These are phyloP conservation scores for Vultur gryphus DNA, from an alignment of 2,797 vertebrate species.

Conservation along the genomic window DNA sequence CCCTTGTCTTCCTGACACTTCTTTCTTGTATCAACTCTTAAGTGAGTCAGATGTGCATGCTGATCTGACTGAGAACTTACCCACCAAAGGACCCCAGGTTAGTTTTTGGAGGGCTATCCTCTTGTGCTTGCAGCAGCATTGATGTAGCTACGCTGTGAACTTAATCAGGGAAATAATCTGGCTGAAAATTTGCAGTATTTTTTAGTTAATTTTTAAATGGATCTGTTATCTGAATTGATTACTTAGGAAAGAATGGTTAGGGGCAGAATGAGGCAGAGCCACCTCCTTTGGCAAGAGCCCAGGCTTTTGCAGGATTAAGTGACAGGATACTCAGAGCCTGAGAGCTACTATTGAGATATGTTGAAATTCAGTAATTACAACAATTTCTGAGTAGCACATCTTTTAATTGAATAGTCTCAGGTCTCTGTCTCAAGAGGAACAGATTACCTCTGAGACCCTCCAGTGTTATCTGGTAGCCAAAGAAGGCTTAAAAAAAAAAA, in stretches of 20 bases:
- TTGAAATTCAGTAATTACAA: background rate
- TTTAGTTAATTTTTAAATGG: background rate
- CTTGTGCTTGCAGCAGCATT: background rate
- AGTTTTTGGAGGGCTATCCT: background rate
- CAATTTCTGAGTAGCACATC: background rate
- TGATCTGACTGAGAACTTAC: background rate
- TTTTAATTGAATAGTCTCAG: background rate
- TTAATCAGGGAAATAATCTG: background rate
- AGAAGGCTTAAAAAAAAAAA: background rate
- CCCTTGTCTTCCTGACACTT: background rate
- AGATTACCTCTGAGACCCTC: background rate
- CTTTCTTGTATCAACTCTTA: background rate
- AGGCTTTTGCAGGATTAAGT: background rate
- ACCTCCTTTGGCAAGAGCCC: background rate
- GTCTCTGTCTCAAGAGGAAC: background rate
- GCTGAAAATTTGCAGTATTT: background rate
- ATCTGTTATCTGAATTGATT: background rate
- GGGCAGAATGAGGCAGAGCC: background rate
- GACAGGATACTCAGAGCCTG: background rate
- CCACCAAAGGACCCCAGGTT: background rate
- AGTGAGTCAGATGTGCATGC: background rate
- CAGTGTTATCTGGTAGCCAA: background rate
- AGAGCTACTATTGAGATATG: background rate
- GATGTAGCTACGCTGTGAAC: background rate
- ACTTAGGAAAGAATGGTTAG: background rate